Evolutionary conservation across 2,113 vertebrate species (phyloP).

Genomic region (Thalassarche chlororhynchos): DNA sequence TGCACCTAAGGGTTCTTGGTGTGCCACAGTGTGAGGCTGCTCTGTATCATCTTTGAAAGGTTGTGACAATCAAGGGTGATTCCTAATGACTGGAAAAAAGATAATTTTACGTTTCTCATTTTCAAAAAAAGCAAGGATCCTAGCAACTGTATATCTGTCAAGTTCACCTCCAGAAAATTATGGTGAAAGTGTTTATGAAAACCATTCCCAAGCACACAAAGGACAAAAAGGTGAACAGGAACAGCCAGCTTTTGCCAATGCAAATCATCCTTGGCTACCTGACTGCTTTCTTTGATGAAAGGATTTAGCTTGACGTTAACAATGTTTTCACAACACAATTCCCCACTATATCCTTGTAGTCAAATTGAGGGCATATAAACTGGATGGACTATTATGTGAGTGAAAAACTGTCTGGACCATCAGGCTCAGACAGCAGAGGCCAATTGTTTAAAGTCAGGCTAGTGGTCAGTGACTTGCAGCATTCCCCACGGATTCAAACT

Average conservation of each 20-base stretch:
- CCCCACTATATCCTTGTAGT: not conserved
- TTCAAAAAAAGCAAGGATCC: not conserved
- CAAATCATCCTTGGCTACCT: not conserved
- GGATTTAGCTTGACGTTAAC: not conserved
- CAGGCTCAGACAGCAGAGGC: not conserved
- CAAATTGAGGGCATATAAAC: not conserved
- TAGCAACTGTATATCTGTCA: not conserved
- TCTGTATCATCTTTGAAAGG: not conserved
- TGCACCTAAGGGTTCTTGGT: not conserved
- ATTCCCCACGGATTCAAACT: not conserved
- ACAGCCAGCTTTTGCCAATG: not conserved
- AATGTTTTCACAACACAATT: not conserved
- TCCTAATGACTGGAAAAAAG: not conserved
- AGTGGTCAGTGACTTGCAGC: not conserved
- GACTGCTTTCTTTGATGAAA: not conserved
- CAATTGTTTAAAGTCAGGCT: not conserved
- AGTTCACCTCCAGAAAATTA: not conserved
- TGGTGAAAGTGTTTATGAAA: not conserved
- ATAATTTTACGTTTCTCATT: not conserved
- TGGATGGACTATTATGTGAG: not conserved
- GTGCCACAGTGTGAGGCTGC: not conserved
- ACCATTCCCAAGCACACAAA: not conserved
- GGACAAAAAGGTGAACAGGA: not conserved
- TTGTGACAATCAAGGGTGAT: not conserved
- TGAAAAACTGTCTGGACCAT: not conserved